Conservation (phyloP, 2,797 vertebrate species). For the Neomorphus geoffroyi region DNA sequence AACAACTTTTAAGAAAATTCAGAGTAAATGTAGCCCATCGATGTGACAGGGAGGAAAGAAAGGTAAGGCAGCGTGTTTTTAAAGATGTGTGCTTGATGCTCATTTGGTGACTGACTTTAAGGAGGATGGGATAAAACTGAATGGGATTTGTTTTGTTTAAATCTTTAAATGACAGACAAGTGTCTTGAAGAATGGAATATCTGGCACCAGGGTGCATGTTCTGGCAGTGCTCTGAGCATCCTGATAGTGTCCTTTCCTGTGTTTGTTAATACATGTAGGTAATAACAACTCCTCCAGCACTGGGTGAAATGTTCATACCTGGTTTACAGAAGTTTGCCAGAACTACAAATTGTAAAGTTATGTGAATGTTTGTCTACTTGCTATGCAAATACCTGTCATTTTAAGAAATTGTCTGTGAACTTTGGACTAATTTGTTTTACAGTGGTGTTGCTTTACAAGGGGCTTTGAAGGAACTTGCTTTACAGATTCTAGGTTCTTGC, state of each 20-base stretch:
- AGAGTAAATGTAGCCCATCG: neutral
- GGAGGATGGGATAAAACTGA: neutral
- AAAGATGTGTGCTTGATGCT: neutral
- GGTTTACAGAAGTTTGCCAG: neutral
- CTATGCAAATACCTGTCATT: slow-evolving; percentile 16
- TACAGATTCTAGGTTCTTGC: slow-evolving; percentile 24
- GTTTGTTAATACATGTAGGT: neutral
- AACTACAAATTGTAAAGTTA: neutral
- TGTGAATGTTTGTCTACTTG: neutral
- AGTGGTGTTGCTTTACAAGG: neutral
- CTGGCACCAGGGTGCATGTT: fast-evolving
- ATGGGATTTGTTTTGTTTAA: neutral
- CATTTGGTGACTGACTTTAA: neutral
- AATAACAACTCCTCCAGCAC: neutral
- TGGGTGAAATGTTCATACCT: neutral
- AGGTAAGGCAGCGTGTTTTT: neutral
- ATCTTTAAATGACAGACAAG: neutral
- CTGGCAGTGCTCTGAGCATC: neutral
- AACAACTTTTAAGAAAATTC: slow-evolving; percentile 2
- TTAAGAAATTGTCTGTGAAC: slow-evolving; percentile 3
- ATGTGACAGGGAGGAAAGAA: neutral
- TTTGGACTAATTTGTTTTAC: slow-evolving; percentile 20
- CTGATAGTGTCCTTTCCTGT: neutral
- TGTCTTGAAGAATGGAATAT: neutral
- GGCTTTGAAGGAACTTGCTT: neutral